Evolutionary conservation across 2,113 vertebrate genomes (phyloP).

Genomic region (Vireo altiloquus): DNA sequence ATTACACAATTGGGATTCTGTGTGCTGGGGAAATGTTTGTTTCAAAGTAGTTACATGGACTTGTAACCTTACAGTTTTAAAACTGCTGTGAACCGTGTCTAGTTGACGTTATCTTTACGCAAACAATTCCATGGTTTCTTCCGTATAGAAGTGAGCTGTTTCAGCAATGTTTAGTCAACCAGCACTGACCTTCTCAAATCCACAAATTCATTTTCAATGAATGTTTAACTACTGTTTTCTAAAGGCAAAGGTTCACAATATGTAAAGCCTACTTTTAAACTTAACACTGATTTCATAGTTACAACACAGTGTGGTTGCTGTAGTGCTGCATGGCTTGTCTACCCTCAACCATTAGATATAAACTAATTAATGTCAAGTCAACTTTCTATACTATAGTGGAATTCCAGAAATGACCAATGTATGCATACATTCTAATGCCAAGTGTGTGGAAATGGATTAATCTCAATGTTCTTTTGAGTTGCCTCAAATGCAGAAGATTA

Average conservation of each 20-base stretch:
- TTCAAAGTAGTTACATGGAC: neutral
- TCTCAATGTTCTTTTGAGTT: neutral
- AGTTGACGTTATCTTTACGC: neutral
- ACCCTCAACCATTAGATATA: neutral
- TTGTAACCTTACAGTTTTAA: neutral
- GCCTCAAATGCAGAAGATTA: neutral
- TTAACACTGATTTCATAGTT: neutral
- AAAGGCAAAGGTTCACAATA: slow-evolving; percentile 8
- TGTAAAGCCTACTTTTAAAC: neutral
- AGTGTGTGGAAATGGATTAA: neutral
- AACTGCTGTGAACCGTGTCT: neutral
- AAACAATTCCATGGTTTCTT: neutral
- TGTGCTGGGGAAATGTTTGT: neutral
- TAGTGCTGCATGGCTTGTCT: neutral
- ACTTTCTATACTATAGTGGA: neutral
- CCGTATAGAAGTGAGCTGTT: neutral
- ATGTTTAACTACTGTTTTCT: slow-evolving; percentile 69
- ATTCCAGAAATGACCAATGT: neutral
- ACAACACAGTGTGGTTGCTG: neutral
- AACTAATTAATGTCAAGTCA: neutral
- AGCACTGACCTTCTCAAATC: slow-evolving; percentile 35
- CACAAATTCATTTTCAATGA: slow-evolving; percentile 55
- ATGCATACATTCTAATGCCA: neutral
- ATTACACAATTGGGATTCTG: neutral
- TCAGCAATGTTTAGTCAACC: slow-evolving; percentile 25